Percentiles rank a stretch among this genome's conserved stretches.
Evolutionary conservation across 2,888 invertebrate species (phyloP).

Genomic region (Chironomus tentans): DNA sequence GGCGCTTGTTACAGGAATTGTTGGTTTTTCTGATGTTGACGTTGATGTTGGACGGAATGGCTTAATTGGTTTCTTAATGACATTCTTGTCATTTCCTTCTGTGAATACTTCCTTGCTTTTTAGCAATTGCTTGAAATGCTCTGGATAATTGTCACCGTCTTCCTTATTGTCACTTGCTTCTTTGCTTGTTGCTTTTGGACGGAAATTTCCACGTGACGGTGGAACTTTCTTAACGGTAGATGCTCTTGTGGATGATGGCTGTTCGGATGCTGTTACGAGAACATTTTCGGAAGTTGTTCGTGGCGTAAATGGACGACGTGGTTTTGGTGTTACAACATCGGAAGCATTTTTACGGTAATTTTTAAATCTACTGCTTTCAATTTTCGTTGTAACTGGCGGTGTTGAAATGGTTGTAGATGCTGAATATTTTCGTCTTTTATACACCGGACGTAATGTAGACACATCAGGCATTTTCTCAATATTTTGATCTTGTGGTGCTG

Average conservation of each 20-base stretch:
- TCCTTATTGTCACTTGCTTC: background rate
- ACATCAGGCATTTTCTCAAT: background rate
- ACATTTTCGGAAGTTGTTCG: conserved; percentile 10
- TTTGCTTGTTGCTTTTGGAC: background rate
- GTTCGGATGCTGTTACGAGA: background rate
- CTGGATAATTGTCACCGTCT: conserved; percentile 21
- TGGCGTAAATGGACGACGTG: conserved; percentile 2
- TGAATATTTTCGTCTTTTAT: background rate
- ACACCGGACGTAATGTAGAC: background rate
- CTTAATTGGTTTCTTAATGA: conserved; percentile 10
- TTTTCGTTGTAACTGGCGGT: background rate
- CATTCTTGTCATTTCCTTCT: background rate
- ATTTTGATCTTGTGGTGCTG: background rate
- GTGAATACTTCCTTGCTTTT: conserved; percentile 9
- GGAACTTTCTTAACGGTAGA: background rate
- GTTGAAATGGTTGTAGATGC: background rate
- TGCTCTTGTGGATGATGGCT: conserved; percentile 4
- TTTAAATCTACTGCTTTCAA: background rate
- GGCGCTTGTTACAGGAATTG: background rate
- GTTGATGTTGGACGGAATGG: background rate
- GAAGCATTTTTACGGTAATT: background rate
- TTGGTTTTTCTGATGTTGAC: background rate
- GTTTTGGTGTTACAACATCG: background rate
- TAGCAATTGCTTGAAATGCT: conserved; percentile 21
- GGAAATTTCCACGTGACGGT: conserved; percentile 6